Conservation (phyloP, 2,888 invertebrate species). For the Therioaphis trifolii region DNA sequence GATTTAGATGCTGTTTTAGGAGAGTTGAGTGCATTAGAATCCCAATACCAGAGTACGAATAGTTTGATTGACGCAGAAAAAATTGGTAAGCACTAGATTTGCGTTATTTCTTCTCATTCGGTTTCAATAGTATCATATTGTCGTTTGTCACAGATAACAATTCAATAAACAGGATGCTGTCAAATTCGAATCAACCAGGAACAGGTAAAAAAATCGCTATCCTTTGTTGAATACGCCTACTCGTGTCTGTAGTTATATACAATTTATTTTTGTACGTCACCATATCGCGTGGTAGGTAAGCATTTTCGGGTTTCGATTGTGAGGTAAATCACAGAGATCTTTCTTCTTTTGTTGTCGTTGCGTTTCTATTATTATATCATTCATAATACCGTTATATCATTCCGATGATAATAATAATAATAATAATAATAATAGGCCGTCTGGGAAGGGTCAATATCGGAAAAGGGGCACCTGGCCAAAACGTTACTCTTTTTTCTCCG, state of each 20-base stretch:
- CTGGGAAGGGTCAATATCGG: conserved; percentile 58
- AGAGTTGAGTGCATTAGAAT: conserved; percentile 92
- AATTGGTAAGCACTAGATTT: conserved; percentile 10
- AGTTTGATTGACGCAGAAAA: conserved; percentile 54
- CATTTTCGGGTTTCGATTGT: conserved; percentile 1
- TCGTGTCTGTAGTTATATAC: neutral
- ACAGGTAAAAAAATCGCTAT: conserved; percentile 41
- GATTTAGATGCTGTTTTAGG: conserved; percentile 97
- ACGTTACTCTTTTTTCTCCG: neutral
- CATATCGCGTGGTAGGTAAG: neutral
- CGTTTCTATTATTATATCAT: neutral
- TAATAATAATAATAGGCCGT: conserved; percentile 28
- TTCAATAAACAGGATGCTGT: conserved; percentile 58
- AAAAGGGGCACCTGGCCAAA: conserved; percentile 54
- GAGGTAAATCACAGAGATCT: neutral
- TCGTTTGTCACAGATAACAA: conserved; percentile 42
- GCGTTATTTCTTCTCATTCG: neutral
- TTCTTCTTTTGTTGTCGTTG: neutral
- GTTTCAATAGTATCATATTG: neutral
- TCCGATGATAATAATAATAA: conserved; percentile 31
- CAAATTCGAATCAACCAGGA: conserved; percentile 54
- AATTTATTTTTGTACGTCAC: neutral
- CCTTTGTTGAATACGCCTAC: neutral
- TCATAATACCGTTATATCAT: conserved; percentile 28
- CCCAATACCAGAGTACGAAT: conserved; percentile 72